Conservation (phyloP, 1,140 invertebrate genomes). For the Rhizoglyphus robini region DNA sequence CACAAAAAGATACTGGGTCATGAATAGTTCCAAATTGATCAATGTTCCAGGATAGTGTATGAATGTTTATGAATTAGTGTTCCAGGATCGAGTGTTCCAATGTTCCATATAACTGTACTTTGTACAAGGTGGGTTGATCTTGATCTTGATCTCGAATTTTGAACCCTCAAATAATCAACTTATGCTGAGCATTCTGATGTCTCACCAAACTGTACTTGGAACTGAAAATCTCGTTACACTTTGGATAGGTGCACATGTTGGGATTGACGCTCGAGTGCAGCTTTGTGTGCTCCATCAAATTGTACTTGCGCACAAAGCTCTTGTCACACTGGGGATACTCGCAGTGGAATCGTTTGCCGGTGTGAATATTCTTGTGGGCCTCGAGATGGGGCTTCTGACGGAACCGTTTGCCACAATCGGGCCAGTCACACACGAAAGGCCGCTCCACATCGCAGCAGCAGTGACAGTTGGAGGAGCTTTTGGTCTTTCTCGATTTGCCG, state of each 20-base stretch:
- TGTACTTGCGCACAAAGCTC: constrained; percentile 4
- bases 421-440: too few relatives aligned
- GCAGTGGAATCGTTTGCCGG: background rate
- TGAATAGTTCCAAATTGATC: too few relatives aligned
- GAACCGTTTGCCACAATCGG: constrained; percentile 14
- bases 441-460: background rate
- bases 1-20: too few relatives aligned
- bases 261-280: constrained; percentile 2
- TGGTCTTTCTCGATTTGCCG: background rate
- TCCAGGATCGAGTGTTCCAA: too few relatives aligned
- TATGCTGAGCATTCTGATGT: background rate
- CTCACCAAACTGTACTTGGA: background rate
- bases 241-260: background rate
- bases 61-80: too few relatives aligned
- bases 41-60: too few relatives aligned
- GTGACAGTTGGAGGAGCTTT: too few relatives aligned
- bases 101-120: too few relatives aligned
- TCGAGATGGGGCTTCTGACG: constrained; percentile 3
- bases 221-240: background rate
- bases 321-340: constrained; percentile 9
- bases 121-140: too few relatives aligned
- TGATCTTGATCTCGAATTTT: too few relatives aligned
- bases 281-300: constrained; percentile 2
- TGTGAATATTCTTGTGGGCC: constrained; percentile 10
- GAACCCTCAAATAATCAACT: too few relatives aligned